Evolutionary conservation across 2,113 vertebrate genomes (phyloP), one percentile per base, ranked within the genome.

Genomic region (Lates calcarifer): DNA sequence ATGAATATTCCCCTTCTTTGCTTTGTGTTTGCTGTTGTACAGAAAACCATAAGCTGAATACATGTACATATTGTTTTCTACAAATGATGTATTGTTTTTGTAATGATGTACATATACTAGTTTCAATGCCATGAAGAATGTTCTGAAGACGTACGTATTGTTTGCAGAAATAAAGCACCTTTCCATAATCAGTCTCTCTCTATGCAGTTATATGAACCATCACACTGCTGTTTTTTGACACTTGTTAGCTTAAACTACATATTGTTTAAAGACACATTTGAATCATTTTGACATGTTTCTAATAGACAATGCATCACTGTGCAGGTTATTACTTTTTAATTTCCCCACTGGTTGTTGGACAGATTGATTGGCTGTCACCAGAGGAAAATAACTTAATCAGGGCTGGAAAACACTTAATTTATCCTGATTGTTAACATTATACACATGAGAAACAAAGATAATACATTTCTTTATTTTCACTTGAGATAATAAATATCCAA

Each of bases 131-230:
- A 82, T 88, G 68, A 90, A 89, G 76, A 82, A 79, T 88, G 77
- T 81, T 78, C 39, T 86, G 45, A 87, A 82, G 70, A 80, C 56
- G 64, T 81, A 33, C 77, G 68, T 71, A 82, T 82, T 82, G 84
- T 93, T 92, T 93, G 87, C 79, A 88, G 77, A 87, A 94, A 93
- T 94, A 95, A 95, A 94, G 90, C 83, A 87, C 89, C 86, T 89
- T 93, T 87, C 57, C 65, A 71, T 79, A 78, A 81, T 45, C 14
- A 3, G 53, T 79, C 56, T 29, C 2, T 20, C 37, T 47, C 10
- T 11, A 9, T 81, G 26, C 43, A 41, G 53, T 47, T 24, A 24
- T 4, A 15, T 35, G 4, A 53, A 11, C 17, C 55, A 15, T 47
- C 12, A 65, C 0, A 17, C 39, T 18, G 37, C 10, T 55, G n/a